A percentile compares a stretch with the other conserved stretches of the same genome.
phyloP scores from a whole-genome alignment of 2,888 invertebrate species.

The Dryobota labecula region DNA sequence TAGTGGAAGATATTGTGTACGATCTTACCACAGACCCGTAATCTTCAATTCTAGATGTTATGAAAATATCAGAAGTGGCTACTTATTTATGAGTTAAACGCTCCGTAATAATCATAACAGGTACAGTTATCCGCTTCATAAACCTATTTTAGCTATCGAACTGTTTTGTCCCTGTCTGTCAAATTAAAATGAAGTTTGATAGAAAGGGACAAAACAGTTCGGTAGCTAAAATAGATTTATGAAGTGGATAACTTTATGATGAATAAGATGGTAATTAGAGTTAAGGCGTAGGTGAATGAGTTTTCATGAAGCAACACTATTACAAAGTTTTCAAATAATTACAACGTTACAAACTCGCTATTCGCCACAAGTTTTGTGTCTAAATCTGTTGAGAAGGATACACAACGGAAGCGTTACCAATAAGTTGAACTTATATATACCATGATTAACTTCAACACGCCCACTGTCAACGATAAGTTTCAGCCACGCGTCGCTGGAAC shows the following conservation, averaged over 20 bases:
- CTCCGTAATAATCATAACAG: no score
- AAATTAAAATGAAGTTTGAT: no score
- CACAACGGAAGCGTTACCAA: constrained; percentile 14
- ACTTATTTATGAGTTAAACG: no score
- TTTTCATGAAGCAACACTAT: background rate
- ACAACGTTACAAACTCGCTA: constrained; percentile 8
- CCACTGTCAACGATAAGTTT: background rate
- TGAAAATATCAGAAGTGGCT: background rate
- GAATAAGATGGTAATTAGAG: no score
- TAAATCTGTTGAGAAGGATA: background rate
- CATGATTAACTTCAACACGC: background rate
- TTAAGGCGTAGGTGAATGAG: background rate
- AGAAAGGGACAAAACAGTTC: no score
- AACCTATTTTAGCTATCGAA: no score
- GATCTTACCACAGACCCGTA: background rate
- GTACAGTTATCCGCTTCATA: no score
- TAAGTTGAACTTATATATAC: constrained; percentile 2
- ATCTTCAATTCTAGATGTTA: background rate
- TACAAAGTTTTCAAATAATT: constrained; percentile 5
- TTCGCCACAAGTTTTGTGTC: background rate
- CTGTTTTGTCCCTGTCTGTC: no score
- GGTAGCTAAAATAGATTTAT: no score
- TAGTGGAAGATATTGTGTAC: background rate
- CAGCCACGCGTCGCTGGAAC: background rate
- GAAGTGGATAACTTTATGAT: no score